Percentiles rank a stretch among this genome's conserved stretches.
phyloP scores from a whole-genome alignment of 2,888 invertebrate genomes.

The Lamellibrachia satsuma region DNA sequence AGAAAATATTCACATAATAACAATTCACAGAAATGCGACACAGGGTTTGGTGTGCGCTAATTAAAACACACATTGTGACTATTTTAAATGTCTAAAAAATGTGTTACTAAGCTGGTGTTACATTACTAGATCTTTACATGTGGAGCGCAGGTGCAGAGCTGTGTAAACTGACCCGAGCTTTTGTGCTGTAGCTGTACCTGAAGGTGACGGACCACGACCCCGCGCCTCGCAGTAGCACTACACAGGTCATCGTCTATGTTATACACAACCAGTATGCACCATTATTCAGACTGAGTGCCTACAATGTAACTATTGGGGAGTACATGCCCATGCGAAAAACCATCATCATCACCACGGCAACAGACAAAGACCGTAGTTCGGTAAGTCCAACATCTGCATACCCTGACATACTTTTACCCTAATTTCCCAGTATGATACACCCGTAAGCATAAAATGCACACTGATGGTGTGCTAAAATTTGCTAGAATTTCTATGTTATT shows the following conservation, averaged over 20 bases:
- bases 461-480: too few species aligned
- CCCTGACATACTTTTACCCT: neutral
- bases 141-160: neutral
- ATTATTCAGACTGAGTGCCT: constrained; percentile 38
- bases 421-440: neutral
- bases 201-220: constrained; percentile 46
- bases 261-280: constrained; percentile 49
- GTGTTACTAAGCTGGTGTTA: too few species aligned
- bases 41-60: too few species aligned
- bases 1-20: too few species aligned
- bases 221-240: constrained; percentile 40
- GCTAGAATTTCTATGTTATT: too few species aligned
- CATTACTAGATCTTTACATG: too few species aligned
- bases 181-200: constrained; percentile 45
- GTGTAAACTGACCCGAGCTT: neutral
- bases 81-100: too few species aligned
- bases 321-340: constrained; percentile 64
- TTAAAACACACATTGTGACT: too few species aligned
- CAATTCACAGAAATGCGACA: too few species aligned
- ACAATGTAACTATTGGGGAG: constrained; percentile 42
- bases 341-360: constrained; percentile 79
- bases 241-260: constrained; percentile 49
- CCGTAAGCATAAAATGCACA: neutral
- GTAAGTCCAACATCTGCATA: neutral
- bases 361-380: neutral